These are phyloP conservation scores for Turnix velox DNA, from an alignment of 2,113 vertebrate species.

Conservation along the genomic window DNA sequence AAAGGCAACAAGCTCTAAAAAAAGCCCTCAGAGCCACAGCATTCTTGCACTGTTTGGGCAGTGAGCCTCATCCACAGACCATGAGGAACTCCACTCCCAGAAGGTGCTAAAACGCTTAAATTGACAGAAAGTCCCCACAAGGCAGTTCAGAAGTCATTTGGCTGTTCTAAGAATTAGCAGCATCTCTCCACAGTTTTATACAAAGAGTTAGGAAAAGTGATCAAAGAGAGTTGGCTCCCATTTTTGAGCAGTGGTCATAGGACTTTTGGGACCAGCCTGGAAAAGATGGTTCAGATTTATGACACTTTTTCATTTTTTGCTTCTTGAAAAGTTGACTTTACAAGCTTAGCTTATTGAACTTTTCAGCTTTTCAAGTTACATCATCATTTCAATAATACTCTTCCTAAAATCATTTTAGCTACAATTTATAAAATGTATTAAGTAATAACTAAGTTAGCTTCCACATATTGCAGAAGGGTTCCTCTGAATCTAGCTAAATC, in stretches of 20 bases:
- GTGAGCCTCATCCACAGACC: rapidly evolving
- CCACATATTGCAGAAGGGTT: neutral
- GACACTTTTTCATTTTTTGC: neutral
- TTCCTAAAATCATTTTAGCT: neutral
- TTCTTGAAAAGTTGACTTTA: neutral
- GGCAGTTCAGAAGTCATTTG: neutral
- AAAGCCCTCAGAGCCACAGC: neutral
- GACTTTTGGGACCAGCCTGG: neutral
- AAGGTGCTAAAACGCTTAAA: neutral
- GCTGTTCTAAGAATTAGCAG: neutral
- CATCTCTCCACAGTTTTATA: neutral
- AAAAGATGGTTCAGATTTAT: neutral
- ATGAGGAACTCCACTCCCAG: neutral
- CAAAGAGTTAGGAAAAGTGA: neutral
- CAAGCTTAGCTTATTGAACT: neutral
- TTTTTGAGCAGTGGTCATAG: neutral
- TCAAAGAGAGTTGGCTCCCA: neutral
- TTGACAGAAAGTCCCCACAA: neutral
- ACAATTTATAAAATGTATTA: neutral
- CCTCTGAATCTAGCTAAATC: neutral
- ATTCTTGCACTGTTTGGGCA: neutral
- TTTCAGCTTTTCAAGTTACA: neutral
- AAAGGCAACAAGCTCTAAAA: neutral
- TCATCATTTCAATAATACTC: neutral
- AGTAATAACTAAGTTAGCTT: neutral